Percentiles rank a stretch among this genome's conserved stretches.
phyloP scores from a whole-genome alignment of 2,797 vertebrate species.

The Natrix natrix region DNA sequence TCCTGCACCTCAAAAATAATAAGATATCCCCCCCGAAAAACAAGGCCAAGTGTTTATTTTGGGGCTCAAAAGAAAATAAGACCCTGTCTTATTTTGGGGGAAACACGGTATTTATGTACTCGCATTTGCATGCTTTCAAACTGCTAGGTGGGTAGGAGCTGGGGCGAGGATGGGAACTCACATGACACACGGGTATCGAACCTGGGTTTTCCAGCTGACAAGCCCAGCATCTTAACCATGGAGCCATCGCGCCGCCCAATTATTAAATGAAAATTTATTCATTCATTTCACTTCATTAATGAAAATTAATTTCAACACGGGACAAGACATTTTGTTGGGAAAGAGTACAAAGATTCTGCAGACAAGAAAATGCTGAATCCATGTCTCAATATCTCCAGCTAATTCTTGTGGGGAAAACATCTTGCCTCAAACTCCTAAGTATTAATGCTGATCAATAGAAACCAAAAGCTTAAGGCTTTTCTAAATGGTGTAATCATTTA shows the following conservation, averaged over 20 bases:
- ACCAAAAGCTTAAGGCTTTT: neutral
- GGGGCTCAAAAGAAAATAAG: no score
- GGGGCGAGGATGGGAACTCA: neutral
- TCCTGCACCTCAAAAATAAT: no score
- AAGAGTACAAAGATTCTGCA: neutral
- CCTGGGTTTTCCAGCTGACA: neutral
- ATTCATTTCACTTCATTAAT: neutral
- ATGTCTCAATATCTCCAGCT: neutral
- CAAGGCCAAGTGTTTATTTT: no score
- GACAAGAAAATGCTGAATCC: neutral
- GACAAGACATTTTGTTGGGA: neutral
- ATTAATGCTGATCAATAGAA: neutral
- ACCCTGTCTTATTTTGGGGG: no score
- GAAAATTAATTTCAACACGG: neutral
- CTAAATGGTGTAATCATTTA: neutral
- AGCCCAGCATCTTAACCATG: neutral
- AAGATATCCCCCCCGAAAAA: no score
- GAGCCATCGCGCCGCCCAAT: neutral
- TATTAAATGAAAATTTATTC: neutral
- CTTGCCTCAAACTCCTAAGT: neutral
- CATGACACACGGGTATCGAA: neutral
- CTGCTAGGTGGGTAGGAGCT: neutral
- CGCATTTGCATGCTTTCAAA: no score
- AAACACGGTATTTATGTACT: no score
- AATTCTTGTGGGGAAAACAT: neutral